Evolutionary conservation across 1,140 invertebrate species (phyloP), one percentile per base, ranked within the genome.

Genomic region (Holcopasites calliopsidis): DNA sequence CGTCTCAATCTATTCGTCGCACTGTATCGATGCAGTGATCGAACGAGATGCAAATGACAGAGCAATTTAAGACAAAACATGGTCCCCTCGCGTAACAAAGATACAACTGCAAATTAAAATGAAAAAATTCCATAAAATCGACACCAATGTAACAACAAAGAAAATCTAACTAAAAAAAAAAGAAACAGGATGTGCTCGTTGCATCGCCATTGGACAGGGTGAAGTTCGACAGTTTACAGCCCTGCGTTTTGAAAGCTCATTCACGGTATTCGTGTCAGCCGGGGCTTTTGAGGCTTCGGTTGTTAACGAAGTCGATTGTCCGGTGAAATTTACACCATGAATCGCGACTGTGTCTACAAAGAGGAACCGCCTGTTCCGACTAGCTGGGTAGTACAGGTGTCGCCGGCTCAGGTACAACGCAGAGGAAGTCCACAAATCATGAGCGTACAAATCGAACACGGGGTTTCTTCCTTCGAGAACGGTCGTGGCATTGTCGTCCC

Each of bases 291-390:
- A 47, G 49, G 74, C 42, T 61, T 71, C 23, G 33, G 7, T 26
- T 5, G 55, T 66, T 77, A 77, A 70, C 47, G 75, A 80, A 64
- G 33, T 18, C 68, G 21, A 80, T 72, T 80, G 78, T 80, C 47
- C 23, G 26, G 26, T 65, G 42, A 80, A 80, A 80, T 77, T 23
- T 76, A 77, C 68, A 77, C 66, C 68, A 54, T 65, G 65, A 71
- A 80, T 80, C 42, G 66, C 26, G 1, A 5, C 23, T 23, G 3
- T 42, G 71, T 49, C 74, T 54, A 47, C 35, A 21, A n/a, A n/a
- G n/a, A n/a, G 21, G 40, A 54, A 7, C 40, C 13, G 3, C 16
- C 23, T 11, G 44, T 47, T 49, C 16, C 28, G 10, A n/a, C 18
- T n/a, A n/a, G n/a, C 21, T 5, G n/a, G 38, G 31, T 61, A 55